Conservation (phyloP, 2,113 vertebrate genomes). For the Limanda limanda region DNA sequence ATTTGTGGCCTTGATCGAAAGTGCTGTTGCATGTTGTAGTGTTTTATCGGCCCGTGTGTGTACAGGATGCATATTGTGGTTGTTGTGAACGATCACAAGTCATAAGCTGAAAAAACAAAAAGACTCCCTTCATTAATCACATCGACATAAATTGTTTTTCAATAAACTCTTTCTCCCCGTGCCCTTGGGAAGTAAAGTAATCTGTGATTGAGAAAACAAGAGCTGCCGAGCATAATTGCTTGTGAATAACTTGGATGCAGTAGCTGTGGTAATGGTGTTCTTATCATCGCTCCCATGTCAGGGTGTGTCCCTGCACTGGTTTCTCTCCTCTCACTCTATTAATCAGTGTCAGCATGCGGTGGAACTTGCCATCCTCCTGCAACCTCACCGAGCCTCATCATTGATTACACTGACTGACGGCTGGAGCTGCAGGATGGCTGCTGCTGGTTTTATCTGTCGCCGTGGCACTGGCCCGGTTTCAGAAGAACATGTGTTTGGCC, state of each 20-base stretch:
- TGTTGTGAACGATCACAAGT: conserved; percentile 2
- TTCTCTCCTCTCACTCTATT: conserved; percentile 64
- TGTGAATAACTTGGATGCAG: conserved; percentile 64
- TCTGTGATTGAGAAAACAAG: conserved; percentile 60
- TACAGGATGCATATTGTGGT: conserved; percentile 1
- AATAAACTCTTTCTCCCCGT: conserved; percentile 52
- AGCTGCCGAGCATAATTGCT: conserved; percentile 65
- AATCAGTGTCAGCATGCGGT: conserved; percentile 62
- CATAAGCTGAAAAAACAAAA: conserved; percentile 43
- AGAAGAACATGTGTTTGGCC: conserved; percentile 56
- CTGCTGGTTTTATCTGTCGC: conserved; percentile 41
- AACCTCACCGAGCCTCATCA: conserved; percentile 49
- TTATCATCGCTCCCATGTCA: conserved; percentile 65
- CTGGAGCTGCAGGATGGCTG: conserved; percentile 37
- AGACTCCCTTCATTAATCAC: conserved; percentile 56
- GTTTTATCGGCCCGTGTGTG: conserved; percentile 14
- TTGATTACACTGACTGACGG: conserved; percentile 62
- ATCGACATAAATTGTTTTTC: conserved; percentile 57
- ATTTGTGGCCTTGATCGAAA: conserved; percentile 4
- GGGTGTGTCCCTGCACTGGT: conserved; percentile 38
- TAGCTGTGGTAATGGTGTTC: conserved; percentile 64
- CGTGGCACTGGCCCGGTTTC: conserved; percentile 30
- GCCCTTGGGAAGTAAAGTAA: conserved; percentile 62
- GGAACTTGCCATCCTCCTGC: conserved; percentile 40
- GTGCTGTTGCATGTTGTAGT: background rate